These are phyloP conservation scores for Seira sanloemensis DNA, from an alignment of 2,888 invertebrate genomes.

Conservation along the genomic window DNA sequence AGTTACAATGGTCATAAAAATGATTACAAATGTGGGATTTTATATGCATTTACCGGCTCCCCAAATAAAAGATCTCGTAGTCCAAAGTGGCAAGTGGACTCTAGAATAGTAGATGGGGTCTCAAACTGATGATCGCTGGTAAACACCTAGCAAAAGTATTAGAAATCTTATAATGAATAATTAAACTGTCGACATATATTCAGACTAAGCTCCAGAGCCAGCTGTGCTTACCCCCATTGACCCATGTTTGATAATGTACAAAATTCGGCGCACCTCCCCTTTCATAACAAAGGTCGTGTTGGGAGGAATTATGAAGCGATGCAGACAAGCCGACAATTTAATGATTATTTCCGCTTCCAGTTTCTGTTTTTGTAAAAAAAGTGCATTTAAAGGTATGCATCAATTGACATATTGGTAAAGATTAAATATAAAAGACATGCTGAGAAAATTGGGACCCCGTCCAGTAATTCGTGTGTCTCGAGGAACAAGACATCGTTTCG, in stretches of 20 bases:
- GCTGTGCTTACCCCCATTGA: slow-evolving; percentile 64
- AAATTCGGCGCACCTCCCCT: slow-evolving; percentile 70
- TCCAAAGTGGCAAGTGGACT: slow-evolving; percentile 62
- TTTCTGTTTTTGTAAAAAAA: slow-evolving; percentile 55
- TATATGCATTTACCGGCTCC: slow-evolving; percentile 55
- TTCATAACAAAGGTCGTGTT: slow-evolving; percentile 64
- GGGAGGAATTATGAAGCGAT: slow-evolving; percentile 68
- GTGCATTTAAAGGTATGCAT: not conserved
- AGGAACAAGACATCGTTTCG: slow-evolving; percentile 67
- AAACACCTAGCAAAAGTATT: too few species aligned
- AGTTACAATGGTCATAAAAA: too few species aligned
- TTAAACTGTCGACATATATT: too few species aligned
- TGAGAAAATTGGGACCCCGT: slow-evolving; percentile 70
- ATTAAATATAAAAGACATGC: too few species aligned
- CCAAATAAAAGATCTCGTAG: slow-evolving; percentile 66
- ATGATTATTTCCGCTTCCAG: slow-evolving; percentile 64
- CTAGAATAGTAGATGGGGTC: too few species aligned
- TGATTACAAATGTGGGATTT: not conserved
- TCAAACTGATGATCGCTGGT: too few species aligned
- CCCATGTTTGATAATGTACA: slow-evolving; percentile 69
- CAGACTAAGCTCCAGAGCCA: too few species aligned
- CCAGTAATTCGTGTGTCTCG: slow-evolving; percentile 64
- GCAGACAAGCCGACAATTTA: slow-evolving; percentile 61
- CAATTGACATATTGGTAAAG: too few species aligned
- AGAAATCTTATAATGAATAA: too few species aligned